A percentile compares a stretch with the other conserved stretches of the same genome.
Conservation (phyloP, 37 sponge, comb jelly and placozoan genomes). For the Cladorhizidae sp. region DNA sequence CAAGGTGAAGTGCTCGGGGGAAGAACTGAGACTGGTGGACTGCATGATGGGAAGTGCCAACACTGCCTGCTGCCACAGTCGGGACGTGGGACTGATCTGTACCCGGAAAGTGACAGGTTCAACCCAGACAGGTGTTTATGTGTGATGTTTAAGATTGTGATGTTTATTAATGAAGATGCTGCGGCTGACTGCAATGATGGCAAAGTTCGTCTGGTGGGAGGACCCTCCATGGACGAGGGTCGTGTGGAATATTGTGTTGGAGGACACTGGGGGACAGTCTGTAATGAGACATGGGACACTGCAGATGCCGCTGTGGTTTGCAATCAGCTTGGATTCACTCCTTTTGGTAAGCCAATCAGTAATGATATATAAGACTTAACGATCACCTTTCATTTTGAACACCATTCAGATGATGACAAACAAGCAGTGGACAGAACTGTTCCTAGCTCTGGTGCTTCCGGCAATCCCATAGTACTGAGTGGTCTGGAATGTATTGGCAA, state of each 20-base stretch:
- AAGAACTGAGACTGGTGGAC: background rate
- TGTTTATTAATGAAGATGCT: background rate
- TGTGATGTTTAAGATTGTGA: background rate
- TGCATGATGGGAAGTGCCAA: background rate
- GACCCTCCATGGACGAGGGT: background rate
- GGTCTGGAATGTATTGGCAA: background rate
- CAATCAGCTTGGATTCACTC: too few species aligned
- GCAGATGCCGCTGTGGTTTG: too few species aligned
- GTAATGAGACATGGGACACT: too few species aligned
- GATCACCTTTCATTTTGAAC: too few species aligned
- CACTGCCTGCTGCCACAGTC: background rate
- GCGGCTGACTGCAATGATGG: constrained; percentile 1
- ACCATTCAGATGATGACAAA: background rate
- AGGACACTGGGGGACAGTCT: too few species aligned
- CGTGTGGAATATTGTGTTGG: too few species aligned
- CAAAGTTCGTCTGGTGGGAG: too few species aligned
- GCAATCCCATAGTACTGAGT: background rate
- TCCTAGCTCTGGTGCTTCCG: background rate
- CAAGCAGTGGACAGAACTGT: background rate
- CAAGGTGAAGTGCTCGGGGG: background rate
- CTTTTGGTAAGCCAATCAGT: too few species aligned
- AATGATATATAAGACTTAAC: too few species aligned
- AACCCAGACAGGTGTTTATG: background rate
- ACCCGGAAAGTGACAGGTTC: background rate
- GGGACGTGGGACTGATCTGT: constrained; percentile 17